Evolutionary conservation across 2,113 vertebrate genomes (phyloP).

Genomic region (Otus sunia): DNA sequence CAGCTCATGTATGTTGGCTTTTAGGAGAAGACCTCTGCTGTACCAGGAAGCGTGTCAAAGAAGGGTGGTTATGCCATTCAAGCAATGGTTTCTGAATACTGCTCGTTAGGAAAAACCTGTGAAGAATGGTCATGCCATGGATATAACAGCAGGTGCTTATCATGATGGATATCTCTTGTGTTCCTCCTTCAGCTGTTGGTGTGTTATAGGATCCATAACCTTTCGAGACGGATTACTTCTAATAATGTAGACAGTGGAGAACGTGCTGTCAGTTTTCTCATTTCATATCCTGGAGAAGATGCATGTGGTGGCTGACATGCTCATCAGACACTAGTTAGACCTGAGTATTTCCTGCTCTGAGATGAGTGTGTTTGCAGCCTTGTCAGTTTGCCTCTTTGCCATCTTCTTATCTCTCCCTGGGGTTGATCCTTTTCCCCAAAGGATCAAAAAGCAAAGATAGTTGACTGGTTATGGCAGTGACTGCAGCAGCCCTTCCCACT

Average conservation of each 20-base stretch:
- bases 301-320: not conserved
- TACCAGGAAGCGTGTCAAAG: not conserved
- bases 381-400: not conserved
- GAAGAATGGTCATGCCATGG: not conserved
- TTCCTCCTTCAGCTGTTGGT: not conserved
- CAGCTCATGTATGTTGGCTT: not conserved
- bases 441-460: not conserved
- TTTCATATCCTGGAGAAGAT: not conserved
- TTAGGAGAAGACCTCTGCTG: not conserved
- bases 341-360: not conserved
- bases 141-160: not conserved
- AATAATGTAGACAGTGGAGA: not conserved
- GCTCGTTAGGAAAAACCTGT: not conserved
- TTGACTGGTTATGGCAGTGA: not conserved
- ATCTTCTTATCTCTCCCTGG: not conserved
- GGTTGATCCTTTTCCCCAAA: not conserved
- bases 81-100: not conserved
- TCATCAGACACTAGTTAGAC: not conserved
- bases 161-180: not conserved
- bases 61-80: not conserved
- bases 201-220: not conserved
- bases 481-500: not conserved
- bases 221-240: not conserved
- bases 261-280: not conserved
- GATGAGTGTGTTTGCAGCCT: not conserved